These are phyloP conservation scores for Eptesicus fuscus DNA, from an alignment of 2,113 vertebrate species.

Conservation along the genomic window DNA sequence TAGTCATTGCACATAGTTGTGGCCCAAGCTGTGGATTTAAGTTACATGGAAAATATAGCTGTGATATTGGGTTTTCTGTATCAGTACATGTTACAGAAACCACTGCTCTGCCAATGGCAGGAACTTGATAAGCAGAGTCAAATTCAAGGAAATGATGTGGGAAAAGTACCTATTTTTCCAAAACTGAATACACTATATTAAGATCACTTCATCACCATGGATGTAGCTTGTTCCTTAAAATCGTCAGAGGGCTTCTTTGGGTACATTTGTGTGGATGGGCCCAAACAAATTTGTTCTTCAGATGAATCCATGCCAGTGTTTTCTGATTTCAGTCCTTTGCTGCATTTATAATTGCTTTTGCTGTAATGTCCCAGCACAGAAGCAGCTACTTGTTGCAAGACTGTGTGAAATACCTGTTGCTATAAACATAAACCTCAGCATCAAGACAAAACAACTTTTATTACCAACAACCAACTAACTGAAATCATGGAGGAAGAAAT, in stretches of 20 bases:
- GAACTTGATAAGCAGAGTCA: not conserved
- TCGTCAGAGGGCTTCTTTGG: not conserved
- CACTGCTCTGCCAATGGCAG: not conserved
- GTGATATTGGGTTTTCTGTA: not conserved
- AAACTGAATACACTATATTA: not conserved
- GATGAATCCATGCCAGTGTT: not conserved
- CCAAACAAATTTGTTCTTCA: not conserved
- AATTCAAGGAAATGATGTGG: slow-evolving; percentile 3
- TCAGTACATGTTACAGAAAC: not conserved
- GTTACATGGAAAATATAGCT: slow-evolving; percentile 43
- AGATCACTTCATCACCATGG: not conserved
- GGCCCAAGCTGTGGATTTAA: slow-evolving; percentile 26
- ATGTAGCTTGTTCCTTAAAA: not conserved
- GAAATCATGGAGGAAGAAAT: not conserved
- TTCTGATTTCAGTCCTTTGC: not conserved
- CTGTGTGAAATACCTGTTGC: not conserved
- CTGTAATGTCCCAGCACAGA: not conserved
- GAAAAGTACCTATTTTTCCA: not conserved
- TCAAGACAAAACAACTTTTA: not conserved
- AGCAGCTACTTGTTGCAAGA: not conserved
- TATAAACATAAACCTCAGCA: not conserved
- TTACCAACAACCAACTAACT: not conserved
- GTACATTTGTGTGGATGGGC: not conserved
- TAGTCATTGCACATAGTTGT: slow-evolving; percentile 30
- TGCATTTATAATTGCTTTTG: not conserved